Evolutionary conservation across 2,888 invertebrate species (phyloP).

Genomic region (Apamea crenata): DNA sequence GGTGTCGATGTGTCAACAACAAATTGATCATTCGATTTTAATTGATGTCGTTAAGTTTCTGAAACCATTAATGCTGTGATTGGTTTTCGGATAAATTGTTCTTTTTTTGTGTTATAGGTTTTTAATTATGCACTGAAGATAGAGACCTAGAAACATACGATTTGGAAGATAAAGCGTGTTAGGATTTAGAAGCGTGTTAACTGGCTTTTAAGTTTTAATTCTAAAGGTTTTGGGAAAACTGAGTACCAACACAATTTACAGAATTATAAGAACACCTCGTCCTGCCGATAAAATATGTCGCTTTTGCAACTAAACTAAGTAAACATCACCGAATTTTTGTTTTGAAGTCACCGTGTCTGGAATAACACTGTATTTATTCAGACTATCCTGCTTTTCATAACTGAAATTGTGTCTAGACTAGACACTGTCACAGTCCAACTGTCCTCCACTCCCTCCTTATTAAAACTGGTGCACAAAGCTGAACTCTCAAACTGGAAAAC

Average conservation of each 20-base stretch:
- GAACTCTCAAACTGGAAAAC: constrained; percentile 44
- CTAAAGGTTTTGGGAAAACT: neutral
- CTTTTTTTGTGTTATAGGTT: neutral
- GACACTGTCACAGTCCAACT: neutral
- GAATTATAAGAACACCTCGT: neutral
- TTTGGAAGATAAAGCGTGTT: neutral
- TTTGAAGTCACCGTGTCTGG: neutral
- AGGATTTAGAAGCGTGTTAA: too few relatives aligned
- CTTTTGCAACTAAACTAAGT: neutral
- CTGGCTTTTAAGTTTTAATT: neutral
- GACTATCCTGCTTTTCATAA: neutral
- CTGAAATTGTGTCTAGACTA: constrained; percentile 21
- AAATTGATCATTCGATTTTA: constrained; percentile 56
- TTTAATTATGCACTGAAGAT: neutral
- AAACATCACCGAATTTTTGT: neutral
- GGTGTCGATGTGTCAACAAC: constrained; percentile 38
- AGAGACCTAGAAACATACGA: neutral
- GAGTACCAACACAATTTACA: neutral
- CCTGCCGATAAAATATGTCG: neutral
- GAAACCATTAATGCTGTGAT: constrained; percentile 13
- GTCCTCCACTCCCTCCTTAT: constrained; percentile 16
- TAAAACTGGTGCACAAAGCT: constrained; percentile 34
- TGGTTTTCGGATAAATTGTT: constrained; percentile 6
- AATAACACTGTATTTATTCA: constrained; percentile 2
- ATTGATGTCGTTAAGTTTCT: constrained; percentile 44